Evolutionary conservation across 2,888 invertebrate species (phyloP), one percentile per base, ranked within the genome.

Genomic region (Drosophila aldrichi): DNA sequence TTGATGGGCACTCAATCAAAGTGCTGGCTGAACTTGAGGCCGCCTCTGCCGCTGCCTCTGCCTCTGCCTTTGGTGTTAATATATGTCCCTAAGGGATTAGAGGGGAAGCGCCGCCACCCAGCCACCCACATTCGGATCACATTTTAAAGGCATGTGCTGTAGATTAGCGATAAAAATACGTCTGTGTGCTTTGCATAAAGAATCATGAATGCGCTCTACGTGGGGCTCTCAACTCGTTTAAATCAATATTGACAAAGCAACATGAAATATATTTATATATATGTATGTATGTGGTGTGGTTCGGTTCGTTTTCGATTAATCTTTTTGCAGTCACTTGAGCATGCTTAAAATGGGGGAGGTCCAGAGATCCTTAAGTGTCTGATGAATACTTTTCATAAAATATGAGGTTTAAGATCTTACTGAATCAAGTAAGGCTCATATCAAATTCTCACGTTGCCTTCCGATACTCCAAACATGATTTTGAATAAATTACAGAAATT

Each of bases 1-100:
- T 86, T 86, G 90, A 86, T 86, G 86, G 89, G 71, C 86, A 88
- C 86, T 86, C 86, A 88, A 89, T 86, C 86, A 86, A 88, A 82
- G 86, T 89, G 89, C 63, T 72, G 69, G 55, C 62, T 62, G 70
- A 65, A 57, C 70, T 49, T 68, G 54, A 49, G 49, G 57, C 60
- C 29, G 41, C n/a, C 62, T 5, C 20, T 32, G 22, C 20, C 54
- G 12, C 36, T 54, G 77, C 38, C 38, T 7, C 16, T 38, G 44
- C 16, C 56, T n/a, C 18, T 40, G 29, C 22, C 54, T 16, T 40
- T 59, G 80, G 82, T 79, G 82, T 73, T 88, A 83, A 83, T 88
- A 70, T 71, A 65, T 57, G 68, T 85, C 66, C 80, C 80, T 52
- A 54, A 70, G 58, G 65, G 36, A 10, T 14, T 52, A 14, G 34